Conservation (phyloP, 2,888 invertebrate species). For the Coleophora flavipennella region DNA sequence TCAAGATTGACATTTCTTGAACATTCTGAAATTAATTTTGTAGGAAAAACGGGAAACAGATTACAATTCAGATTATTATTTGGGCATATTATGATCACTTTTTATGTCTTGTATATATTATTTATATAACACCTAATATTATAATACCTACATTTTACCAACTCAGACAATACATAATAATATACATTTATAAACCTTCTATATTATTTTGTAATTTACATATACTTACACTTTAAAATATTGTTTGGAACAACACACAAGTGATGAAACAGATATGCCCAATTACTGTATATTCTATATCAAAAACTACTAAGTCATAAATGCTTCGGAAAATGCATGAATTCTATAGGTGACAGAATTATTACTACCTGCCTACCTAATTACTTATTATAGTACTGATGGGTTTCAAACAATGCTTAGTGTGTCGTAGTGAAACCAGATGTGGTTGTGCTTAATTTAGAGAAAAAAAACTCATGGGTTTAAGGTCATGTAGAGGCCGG, state of each 20-base stretch:
- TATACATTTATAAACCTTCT: too few relatives aligned
- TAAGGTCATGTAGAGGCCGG: constrained; percentile 40
- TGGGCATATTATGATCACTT: neutral
- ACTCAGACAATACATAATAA: too few relatives aligned
- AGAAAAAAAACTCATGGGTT: constrained; percentile 37
- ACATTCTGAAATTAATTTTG: neutral
- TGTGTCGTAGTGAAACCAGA: constrained; percentile 54
- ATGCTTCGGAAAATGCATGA: constrained; percentile 57
- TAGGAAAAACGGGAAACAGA: too few relatives aligned
- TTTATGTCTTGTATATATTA: neutral
- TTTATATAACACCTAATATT: too few relatives aligned
- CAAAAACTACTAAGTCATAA: constrained; percentile 24
- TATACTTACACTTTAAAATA: too few relatives aligned
- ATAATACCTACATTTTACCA: too few relatives aligned
- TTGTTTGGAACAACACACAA: too few relatives aligned
- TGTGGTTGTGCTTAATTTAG: constrained; percentile 43
- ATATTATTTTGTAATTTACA: too few relatives aligned
- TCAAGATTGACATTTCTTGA: neutral
- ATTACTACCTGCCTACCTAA: constrained; percentile 23
- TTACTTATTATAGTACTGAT: constrained; percentile 24
- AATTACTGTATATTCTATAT: neutral
- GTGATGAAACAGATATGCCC: neutral
- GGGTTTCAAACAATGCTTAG: constrained; percentile 47
- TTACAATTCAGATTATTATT: too few relatives aligned
- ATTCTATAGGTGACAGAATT: constrained; percentile 50